Conservation (phyloP, 2,888 invertebrate genomes). For the Steinernema hermaphroditum region DNA sequence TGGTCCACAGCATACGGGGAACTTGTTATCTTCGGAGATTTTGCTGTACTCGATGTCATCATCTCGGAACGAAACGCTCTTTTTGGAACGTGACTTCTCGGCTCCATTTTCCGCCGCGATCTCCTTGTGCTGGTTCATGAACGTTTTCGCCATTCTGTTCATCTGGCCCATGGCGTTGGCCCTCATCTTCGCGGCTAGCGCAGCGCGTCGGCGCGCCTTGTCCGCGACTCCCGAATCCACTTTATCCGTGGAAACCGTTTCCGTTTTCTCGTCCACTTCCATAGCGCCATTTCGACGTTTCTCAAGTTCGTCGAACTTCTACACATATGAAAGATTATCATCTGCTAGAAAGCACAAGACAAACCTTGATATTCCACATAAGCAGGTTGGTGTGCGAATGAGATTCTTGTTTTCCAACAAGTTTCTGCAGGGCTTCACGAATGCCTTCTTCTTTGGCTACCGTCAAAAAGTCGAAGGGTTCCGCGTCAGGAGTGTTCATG, state of each 20-base stretch:
- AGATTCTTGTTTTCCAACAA: slow-evolving; percentile 48
- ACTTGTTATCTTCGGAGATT: slow-evolving; percentile 37
- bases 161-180: slow-evolving; percentile 54
- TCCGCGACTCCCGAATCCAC: slow-evolving; percentile 26
- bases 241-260: slow-evolving; percentile 8
- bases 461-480: slow-evolving; percentile 49
- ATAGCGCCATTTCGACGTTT: neutral
- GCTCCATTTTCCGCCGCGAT: neutral
- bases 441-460: slow-evolving; percentile 47
- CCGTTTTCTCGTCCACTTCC: slow-evolving; percentile 30
- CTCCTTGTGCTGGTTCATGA: slow-evolving; percentile 42
- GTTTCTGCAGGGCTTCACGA: slow-evolving; percentile 32
- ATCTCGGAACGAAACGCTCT: slow-evolving; percentile 15
- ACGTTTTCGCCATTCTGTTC: slow-evolving; percentile 47
- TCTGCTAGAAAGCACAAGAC: neutral
- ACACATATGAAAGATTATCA: neutral
- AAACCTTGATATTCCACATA: slow-evolving; percentile 46
- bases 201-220: slow-evolving; percentile 39
- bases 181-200: slow-evolving; percentile 53
- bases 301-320: slow-evolving; percentile 47
- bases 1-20: slow-evolving; percentile 61
- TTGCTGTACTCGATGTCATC: slow-evolving; percentile 44
- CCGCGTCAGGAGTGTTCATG: slow-evolving; percentile 2
- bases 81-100: slow-evolving; percentile 7
- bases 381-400: slow-evolving; percentile 45